Evolutionary conservation across 1,140 invertebrate species (phyloP), one percentile per base, ranked within the genome.

Genomic region (Cydia fagiglandana): DNA sequence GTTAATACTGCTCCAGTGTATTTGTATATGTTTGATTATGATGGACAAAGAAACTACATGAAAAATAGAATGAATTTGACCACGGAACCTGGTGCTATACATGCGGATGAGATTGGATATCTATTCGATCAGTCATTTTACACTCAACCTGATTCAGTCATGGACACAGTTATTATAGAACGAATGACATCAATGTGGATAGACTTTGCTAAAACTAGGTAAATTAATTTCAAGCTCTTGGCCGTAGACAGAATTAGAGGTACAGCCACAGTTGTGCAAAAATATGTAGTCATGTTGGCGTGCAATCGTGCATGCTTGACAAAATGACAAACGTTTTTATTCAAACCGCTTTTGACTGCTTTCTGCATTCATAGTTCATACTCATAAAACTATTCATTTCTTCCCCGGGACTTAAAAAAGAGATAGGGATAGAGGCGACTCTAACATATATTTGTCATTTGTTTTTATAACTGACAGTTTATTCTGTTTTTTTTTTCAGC

Each of bases 11-110:
- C 64, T 34, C 64, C 64, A 34, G 64, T 68, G 24, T 68, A n/a
- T 34, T 68, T 68, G 28, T 68, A 68, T 17, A 68, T 68, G 64
- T 68, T 68, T 68, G 64, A 68, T n/a, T 68, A 68, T n/a, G 64
- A 30, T 5, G 64, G 64, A 9, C 28, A 30, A 38, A 34, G 64
- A 28, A 68, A 68, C 28, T 68, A 68, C 30, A 68, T 68, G 64
- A 68, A 68, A 38, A 30, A 68, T n/a, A 68, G 64, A 68, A 28
- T 68, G 64, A 68, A 68, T 38, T 10, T 68, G 28, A 68, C 64
- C 10, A 34, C 30, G 4, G 28, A 28, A 38, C 5, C 12, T 34
- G 64, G 64, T 6, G 64, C 64, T 7, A n/a, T 68, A 10, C 64
- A 68, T 15, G 64, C 64, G 13, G 64, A 68, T 38, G 64, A 68